Base-by-base conservation (phyloP, 2,113 vertebrate genomes). In the Clupea harengus region DNA sequence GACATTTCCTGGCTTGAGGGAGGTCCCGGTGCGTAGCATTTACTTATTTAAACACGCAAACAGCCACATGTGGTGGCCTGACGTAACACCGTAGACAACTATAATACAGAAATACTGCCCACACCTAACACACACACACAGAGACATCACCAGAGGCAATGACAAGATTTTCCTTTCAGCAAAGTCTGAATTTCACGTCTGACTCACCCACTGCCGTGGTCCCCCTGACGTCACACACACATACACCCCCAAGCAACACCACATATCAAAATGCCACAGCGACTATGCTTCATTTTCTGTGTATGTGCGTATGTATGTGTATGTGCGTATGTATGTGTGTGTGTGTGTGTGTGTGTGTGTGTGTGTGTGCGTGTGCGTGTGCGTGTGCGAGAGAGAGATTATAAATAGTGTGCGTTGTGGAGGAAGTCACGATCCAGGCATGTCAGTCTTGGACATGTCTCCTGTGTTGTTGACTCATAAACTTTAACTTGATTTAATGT, bases 141-240 rank as follows among this genome's bases (percentile, higher is more conserved):
- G 2, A 20, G 0, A 64, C 22, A 64, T 20, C 57, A 64, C 25
- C 64, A 10, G 22, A 67, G 22, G n/a, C 64, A 25, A 67, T 0
- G 8, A 39, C 39, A 64, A 2, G 57, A 64, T 64, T 64, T 64
- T 64, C 57, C 57, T 64, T n/a, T n/a, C 57, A 64, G 20, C 57
- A 18, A 20, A 28, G 64, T 67, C 22, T 67, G n/a, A 67, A 6
- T 67, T 28, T 67, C 25, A 67, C 64, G n/a, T 67, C n/a, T 67
- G 64, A 67, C 6, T 67, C 64, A 67, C 28, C 64, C 64, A 67
- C 64, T 67, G 25, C 25, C 25, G 64, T 67, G 6, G n/a, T 67
- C n/a, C 64, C 64, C 64, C 64, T 67, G 64, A 67, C 64, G n/a
- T 67, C 64, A 10, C 7, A 67, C 64, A 67, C 64, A 67, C 64